phyloP scores from a whole-genome alignment of 1,140 invertebrate genomes.

The Drosophila saltans region DNA sequence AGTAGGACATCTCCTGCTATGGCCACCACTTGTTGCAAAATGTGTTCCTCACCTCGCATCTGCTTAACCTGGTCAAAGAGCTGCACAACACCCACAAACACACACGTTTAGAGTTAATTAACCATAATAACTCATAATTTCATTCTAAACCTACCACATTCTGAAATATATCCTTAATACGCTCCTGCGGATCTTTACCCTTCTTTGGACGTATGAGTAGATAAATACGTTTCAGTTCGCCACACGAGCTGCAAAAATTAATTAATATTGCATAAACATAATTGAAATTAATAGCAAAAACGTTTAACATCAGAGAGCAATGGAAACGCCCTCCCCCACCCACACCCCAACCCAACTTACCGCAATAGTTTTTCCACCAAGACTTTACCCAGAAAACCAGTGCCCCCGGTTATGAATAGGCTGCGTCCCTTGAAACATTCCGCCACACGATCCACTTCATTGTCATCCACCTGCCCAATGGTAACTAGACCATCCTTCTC shows the following conservation, averaged over 20 bases:
- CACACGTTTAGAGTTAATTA: conserved; percentile 4
- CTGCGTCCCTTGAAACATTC: conserved; percentile 84
- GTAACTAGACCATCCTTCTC: conserved; percentile 65
- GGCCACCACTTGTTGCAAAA: conserved; percentile 87
- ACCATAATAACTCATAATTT: conserved; percentile 50
- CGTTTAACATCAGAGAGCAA: conserved; percentile 26
- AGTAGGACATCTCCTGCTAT: conserved; percentile 91
- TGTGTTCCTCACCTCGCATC: conserved; percentile 84
- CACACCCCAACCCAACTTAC: conserved; percentile 60
- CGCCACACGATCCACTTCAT: conserved; percentile 84
- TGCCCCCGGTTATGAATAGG: conserved; percentile 87
- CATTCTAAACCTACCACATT: conserved; percentile 84
- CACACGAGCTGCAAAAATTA: conserved; percentile 83
- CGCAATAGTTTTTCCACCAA: conserved; percentile 93
- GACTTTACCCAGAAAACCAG: conserved; percentile 95
- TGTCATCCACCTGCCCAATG: conserved; percentile 70
- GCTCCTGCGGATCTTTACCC: conserved; percentile 88
- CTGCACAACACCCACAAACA: conserved; percentile 82
- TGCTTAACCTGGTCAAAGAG: conserved; percentile 90
- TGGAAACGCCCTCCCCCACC: conserved; percentile 16
- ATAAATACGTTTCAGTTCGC: conserved; percentile 89
- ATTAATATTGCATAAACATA: conserved; percentile 61
- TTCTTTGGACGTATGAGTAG: conserved; percentile 91
- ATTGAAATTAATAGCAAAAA: conserved; percentile 66
- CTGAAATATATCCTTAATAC: conserved; percentile 88